phyloP scores from a whole-genome alignment of 1,140 invertebrate species.

The Pachyrhynchus sulphureomaculatus region DNA sequence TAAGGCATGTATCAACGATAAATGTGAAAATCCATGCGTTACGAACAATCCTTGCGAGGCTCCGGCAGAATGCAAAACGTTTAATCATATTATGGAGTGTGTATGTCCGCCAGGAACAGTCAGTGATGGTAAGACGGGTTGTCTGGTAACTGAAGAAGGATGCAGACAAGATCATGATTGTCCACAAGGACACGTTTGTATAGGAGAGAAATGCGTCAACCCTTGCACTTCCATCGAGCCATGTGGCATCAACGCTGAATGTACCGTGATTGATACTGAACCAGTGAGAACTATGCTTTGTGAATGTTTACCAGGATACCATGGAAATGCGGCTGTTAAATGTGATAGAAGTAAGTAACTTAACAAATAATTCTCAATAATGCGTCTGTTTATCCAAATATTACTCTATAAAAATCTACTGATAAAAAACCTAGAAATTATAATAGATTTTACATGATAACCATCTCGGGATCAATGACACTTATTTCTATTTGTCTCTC shows the following conservation, averaged over 20 bases:
- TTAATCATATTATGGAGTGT: slow-evolving; percentile 75
- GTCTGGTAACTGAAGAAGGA: slow-evolving; percentile 60
- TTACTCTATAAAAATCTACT: too few species aligned
- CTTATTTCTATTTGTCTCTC: too few species aligned
- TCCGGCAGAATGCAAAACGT: slow-evolving; percentile 72
- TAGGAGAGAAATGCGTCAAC: slow-evolving; percentile 78
- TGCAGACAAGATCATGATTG: slow-evolving; percentile 81
- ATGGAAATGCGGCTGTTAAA: slow-evolving; percentile 75
- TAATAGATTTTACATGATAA: too few species aligned
- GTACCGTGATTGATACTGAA: slow-evolving; percentile 75
- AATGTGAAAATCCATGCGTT: slow-evolving; percentile 76
- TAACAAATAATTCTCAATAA: too few species aligned
- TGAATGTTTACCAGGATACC: slow-evolving; percentile 80
- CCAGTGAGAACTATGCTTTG: slow-evolving; percentile 88
- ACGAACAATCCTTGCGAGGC: slow-evolving; percentile 65
- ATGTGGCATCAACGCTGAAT: slow-evolving; percentile 79
- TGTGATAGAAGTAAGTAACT: slow-evolving; percentile 69
- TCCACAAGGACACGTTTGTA: slow-evolving; percentile 77
- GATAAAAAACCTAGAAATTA: too few species aligned
- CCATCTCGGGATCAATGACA: too few species aligned
- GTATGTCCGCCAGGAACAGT: slow-evolving; percentile 76
- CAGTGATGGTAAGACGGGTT: slow-evolving; percentile 66
- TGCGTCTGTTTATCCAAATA: too few species aligned
- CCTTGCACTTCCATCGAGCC: slow-evolving; percentile 79
- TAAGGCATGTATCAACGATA: slow-evolving; percentile 76